A percentile compares a stretch with the other conserved stretches of the same genome.
These are phyloP conservation scores for Oeneis ivallda DNA, from an alignment of 2,888 invertebrate species.

Conservation along the genomic window DNA sequence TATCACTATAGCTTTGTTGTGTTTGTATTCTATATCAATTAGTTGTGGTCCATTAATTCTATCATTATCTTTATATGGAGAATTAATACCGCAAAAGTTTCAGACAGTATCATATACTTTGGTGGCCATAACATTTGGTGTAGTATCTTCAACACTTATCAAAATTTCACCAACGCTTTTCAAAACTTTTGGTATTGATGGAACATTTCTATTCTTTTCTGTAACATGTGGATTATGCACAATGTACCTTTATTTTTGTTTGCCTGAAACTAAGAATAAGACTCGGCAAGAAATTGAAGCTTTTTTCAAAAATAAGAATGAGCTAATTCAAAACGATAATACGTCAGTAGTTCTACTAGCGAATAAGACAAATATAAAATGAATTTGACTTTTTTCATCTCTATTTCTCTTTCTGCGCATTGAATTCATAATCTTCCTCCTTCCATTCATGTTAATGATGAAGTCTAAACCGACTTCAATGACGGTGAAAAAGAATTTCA, in stretches of 20 bases:
- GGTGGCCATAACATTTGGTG: slow-evolving; percentile 45
- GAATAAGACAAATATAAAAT: slow-evolving; percentile 4
- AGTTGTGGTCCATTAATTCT: slow-evolving; percentile 64
- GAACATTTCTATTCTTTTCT: slow-evolving; percentile 51
- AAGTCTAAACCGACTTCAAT: too few species aligned
- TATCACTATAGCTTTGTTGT: slow-evolving; percentile 48
- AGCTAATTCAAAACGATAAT: slow-evolving; percentile 11
- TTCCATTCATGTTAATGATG: too few species aligned
- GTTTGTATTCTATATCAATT: slow-evolving; percentile 55
- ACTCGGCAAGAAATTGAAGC: slow-evolving; percentile 46
- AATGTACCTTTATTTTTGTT: slow-evolving; percentile 40
- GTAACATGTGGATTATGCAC: slow-evolving; percentile 41
- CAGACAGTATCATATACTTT: slow-evolving; percentile 53
- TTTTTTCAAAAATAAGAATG: slow-evolving; percentile 27
- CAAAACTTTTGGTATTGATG: slow-evolving; percentile 50
- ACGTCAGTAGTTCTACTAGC: slow-evolving; percentile 5
- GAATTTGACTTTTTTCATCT: too few species aligned
- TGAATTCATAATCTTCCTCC: too few species aligned
- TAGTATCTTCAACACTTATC: slow-evolving; percentile 50
- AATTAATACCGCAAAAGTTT: slow-evolving; percentile 56
- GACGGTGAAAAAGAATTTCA: too few species aligned
- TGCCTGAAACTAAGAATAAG: slow-evolving; percentile 50
- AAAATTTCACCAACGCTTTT: slow-evolving; percentile 57
- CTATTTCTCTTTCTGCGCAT: too few species aligned
- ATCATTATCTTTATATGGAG: slow-evolving; percentile 54